Base-by-base conservation (phyloP, 2,113 vertebrate species). In the Australoheros scitulus region DNA sequence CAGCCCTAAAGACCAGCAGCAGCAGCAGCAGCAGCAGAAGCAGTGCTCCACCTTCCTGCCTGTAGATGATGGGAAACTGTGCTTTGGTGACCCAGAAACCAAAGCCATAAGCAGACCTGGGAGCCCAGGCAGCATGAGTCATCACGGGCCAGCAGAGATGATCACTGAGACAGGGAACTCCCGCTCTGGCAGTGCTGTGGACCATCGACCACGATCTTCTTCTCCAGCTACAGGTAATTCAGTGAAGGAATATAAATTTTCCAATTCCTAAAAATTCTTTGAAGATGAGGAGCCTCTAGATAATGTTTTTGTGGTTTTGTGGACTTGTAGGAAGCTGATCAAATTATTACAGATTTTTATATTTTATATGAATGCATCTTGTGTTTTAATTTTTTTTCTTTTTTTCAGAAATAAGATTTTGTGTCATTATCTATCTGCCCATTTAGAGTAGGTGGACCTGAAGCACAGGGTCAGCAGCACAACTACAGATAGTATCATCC, bases 191-290 rank as follows among this genome's bases (percentile, higher is more conserved):
- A 97, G 96, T 2, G 95, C 94, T 56, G 96, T 97, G 64, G 97
- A 98, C 90, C 97, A 97, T 90, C 97, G 95, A 76, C 97, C 97
- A 1, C 97, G 97, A 58, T 97, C 98, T 56, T 97, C 97, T 83
- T 98, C 98, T 57, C 97, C 98, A 18, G 96, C 96, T 80, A 96
- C 97, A 98, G 97, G 98, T 99, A 98, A 91, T 47, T 3, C 18
- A 63, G n/a, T 22, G 64, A 50, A 50, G 17, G 17, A 70, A 57
- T 64, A 6, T 26, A 43, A 0, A 10, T 34, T 41, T 29, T 79
- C 32, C 38, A 1, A 18, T 29, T 60, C n/a, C 50, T 32, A 38
- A 68, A 20, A 47, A 47, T 4, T 61, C 11, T 20, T 58, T 32
- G 41, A 32, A 52, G 65, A 57, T 1, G 0, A 7, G 17, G 36